Evolutionary conservation across 1,140 invertebrate genomes (phyloP).

Genomic region (Helicoverpa zea): DNA sequence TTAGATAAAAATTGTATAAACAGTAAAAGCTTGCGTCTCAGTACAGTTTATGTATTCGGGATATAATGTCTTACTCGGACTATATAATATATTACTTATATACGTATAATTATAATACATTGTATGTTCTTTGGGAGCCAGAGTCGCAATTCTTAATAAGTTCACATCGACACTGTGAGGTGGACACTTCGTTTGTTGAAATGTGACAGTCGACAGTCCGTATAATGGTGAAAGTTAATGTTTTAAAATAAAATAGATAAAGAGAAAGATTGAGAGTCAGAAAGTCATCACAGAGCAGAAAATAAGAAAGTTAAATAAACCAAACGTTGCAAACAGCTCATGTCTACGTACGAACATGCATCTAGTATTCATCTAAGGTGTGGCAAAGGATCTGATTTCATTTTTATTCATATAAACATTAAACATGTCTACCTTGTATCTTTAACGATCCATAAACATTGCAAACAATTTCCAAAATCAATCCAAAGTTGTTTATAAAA

Average conservation of each 20-base stretch:
- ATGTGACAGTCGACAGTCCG: slow-evolving; percentile 70
- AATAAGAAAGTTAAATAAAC: slow-evolving; percentile 68
- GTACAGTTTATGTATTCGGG: slow-evolving; percentile 64
- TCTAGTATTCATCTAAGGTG: slow-evolving; percentile 84
- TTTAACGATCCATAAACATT: slow-evolving; percentile 71
- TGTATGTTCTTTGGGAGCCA: slow-evolving; percentile 44
- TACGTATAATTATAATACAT: slow-evolving; percentile 1
- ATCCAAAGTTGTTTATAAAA: slow-evolving; percentile 73
- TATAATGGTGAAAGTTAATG: slow-evolving; percentile 80
- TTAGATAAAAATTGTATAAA: slow-evolving; percentile 54
- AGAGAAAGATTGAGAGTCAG: slow-evolving; percentile 64
- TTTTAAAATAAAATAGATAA: slow-evolving; percentile 65
- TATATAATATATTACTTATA: slow-evolving; percentile 9
- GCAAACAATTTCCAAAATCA: slow-evolving; percentile 78
- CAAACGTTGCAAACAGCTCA: slow-evolving; percentile 65
- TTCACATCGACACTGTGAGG: slow-evolving; percentile 74
- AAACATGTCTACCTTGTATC: slow-evolving; percentile 74
- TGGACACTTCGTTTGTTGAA: slow-evolving; percentile 50
- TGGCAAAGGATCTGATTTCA: slow-evolving; percentile 85
- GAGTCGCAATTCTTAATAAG: slow-evolving; percentile 75
- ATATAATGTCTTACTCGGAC: slow-evolving; percentile 47
- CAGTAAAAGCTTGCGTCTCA: slow-evolving; percentile 75
- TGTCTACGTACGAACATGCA: slow-evolving; percentile 76
- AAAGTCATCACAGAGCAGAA: slow-evolving; percentile 64
- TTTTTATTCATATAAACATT: slow-evolving; percentile 75